Evolutionary conservation across 2,797 vertebrate genomes (phyloP), one percentile per base, ranked within the genome.

Genomic region (Chrysocyon brachyurus): DNA sequence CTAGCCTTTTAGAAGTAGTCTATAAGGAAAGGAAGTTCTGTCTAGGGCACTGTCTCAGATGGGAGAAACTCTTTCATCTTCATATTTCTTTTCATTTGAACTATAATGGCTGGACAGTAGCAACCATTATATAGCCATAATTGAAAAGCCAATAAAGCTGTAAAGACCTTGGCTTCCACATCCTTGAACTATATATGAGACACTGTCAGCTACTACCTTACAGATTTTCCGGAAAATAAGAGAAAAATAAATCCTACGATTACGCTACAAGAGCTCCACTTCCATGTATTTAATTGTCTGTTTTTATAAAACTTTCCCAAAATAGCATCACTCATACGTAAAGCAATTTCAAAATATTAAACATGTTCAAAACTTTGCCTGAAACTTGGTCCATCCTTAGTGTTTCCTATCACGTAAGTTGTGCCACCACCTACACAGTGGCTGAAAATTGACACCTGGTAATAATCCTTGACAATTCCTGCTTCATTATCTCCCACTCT

Each of bases 211-310:
- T 70, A 84, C 36, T 59, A 83, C 52, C 24, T 84, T 78, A 54
- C 5, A 61, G 78, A 77, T 54, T 88, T 92, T 96, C 68, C 40
- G 12, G 77, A 89, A 70, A 93, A 70, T 52, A 93, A 57, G 70
- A 89, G 26, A 78, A 87, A 93, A 89, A 70, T 24, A 84, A 85
- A 70, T 85, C 31, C 40, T 63, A 56, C 14, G 12, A 52, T 61
- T 70, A 78, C 49, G 57, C 54, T 68, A 89, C 11, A 85, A 46
- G 21, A 75, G 19, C 57, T 86, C 12, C 36, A 86, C 73, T 57
- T 64, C 64, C 64, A 86, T 77, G 70, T 61, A 83, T 88, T 92
- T 66, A 95, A 5, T 75, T 24, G 21, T 75, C 57, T 59, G 31
- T 28, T 85, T 59, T 79, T 59, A 87, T 66, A 59, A 93, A 84